Base-by-base conservation (phyloP, 2,888 invertebrate species). In the Mellilla xanthometata region DNA sequence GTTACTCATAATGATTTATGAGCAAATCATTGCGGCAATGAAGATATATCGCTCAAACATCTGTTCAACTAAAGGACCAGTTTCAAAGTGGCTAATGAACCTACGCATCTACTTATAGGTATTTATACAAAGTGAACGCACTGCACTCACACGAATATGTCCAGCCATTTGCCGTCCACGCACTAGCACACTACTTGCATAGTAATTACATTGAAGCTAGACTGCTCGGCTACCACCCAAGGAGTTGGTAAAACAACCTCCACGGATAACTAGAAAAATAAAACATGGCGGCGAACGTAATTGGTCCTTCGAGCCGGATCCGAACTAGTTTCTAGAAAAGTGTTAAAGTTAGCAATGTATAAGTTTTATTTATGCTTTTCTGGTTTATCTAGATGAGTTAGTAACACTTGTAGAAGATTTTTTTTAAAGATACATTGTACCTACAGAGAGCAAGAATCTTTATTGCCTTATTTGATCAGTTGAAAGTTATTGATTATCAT, bases 201-300 rank as follows among this genome's bases (percentile, higher is more conserved):
- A 62, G 62, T 56, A 72, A 72, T 66, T 61, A 62, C 42, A 41
- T 39, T 44, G 47, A 43, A 53, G 68, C 72, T 76, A 82, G 81
- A 81, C 81, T 64, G 77, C 73, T 39, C 75, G 81, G 76, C 82
- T 68, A 58, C 78, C 78, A 78, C 72, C 78, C 79, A 76, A 51
- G 57, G 60, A 58, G 61, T 12, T 39, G 49, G 36, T 66, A 65
- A 55, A 52, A 52, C 47, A 51, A 53, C 49, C 45, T 56, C 41
- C 56, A 52, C 51, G 48, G 53, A 56, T 65, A 60, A 65, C 64
- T 67, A 65, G 24, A 29, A 49, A 41, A 42, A n/a, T n/a, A n/a
- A 43, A 33, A 28, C 34, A 42, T 39, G 30, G 12, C 10, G 9
- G 39, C 34, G 26, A 3, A 19, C 15, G 40, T 51, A 51, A 51